Percentiles rank a stretch among this genome's conserved stretches.
These are phyloP conservation scores for Rhizomys pruinosus DNA, from an alignment of 2,113 vertebrate species.

Conservation along the genomic window DNA sequence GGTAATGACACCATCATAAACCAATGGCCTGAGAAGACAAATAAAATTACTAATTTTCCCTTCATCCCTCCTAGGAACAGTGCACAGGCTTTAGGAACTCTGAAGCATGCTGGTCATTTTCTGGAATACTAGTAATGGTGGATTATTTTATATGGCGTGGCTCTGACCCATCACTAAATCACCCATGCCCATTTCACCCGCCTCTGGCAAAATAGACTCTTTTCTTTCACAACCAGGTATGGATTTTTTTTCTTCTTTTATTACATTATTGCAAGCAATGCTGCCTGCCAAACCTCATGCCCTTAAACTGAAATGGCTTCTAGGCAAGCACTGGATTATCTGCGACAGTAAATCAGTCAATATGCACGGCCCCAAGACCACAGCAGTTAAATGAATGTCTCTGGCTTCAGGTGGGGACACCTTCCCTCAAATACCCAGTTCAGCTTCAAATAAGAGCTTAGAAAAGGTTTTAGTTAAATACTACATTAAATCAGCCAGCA, in stretches of 20 bases:
- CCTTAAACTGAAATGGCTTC: conserved; percentile 76
- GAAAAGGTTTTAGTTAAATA: conserved; percentile 52
- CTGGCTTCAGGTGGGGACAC: conserved; percentile 60
- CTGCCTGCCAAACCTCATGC: conserved; percentile 62
- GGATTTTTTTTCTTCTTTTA: conserved; percentile 75
- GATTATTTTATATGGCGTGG: conserved; percentile 55
- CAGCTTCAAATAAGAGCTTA: conserved; percentile 21
- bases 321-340: conserved; percentile 61
- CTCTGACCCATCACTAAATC: conserved; percentile 56
- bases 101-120: conserved; percentile 50
- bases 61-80: background rate
- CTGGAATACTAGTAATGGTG: conserved; percentile 50
- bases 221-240: conserved; percentile 74
- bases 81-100: conserved; percentile 33
- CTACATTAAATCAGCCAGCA: conserved; percentile 47
- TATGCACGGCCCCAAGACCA: conserved; percentile 23
- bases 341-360: conserved; percentile 74
- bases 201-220: conserved; percentile 70
- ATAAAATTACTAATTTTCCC: conserved; percentile 43
- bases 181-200: conserved; percentile 58
- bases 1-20: conserved; percentile 43
- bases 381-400: conserved; percentile 56
- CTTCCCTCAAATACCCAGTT: conserved; percentile 23
- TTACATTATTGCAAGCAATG: conserved; percentile 74
- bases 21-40: conserved; percentile 51